Conservation (phyloP, 2,113 vertebrate species). For the Corythaeola cristata region DNA sequence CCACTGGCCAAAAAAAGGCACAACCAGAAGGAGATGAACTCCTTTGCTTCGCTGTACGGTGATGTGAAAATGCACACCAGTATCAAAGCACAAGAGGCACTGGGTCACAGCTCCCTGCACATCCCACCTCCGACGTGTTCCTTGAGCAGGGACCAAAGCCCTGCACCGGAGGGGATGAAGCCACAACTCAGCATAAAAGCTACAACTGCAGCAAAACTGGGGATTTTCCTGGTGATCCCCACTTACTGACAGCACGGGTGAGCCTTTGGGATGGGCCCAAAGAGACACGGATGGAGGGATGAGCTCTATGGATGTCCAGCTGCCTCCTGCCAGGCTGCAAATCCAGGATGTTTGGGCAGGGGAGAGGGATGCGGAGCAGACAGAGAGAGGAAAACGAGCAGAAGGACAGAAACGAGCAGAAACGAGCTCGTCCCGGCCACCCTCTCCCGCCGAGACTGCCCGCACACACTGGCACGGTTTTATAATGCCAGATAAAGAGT, state of each 20-base stretch:
- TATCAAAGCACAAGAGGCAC: background rate
- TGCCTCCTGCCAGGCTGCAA: background rate
- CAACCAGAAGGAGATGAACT: background rate
- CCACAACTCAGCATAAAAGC: background rate
- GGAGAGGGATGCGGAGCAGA: background rate
- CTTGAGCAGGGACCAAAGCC: background rate
- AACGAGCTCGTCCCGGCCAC: background rate
- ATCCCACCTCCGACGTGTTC: background rate
- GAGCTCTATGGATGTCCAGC: background rate
- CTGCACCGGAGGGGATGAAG: rapidly evolving
- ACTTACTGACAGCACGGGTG: background rate
- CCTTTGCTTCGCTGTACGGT: rapidly evolving
- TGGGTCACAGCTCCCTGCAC: background rate
- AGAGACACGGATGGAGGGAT: background rate
- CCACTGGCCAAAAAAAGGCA: background rate
- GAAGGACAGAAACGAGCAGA: background rate
- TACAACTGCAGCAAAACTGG: background rate
- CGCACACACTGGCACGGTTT: background rate
- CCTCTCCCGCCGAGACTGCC: rapidly evolving
- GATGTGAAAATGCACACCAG: rapidly evolving
- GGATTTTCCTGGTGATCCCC: background rate
- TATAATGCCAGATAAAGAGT: slow-evolving; percentile 48
- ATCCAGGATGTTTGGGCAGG: background rate
- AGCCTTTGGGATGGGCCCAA: background rate
- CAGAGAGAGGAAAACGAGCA: background rate